phyloP scores from a whole-genome alignment of 2,797 vertebrate species.

The Siniperca scherzeri region DNA sequence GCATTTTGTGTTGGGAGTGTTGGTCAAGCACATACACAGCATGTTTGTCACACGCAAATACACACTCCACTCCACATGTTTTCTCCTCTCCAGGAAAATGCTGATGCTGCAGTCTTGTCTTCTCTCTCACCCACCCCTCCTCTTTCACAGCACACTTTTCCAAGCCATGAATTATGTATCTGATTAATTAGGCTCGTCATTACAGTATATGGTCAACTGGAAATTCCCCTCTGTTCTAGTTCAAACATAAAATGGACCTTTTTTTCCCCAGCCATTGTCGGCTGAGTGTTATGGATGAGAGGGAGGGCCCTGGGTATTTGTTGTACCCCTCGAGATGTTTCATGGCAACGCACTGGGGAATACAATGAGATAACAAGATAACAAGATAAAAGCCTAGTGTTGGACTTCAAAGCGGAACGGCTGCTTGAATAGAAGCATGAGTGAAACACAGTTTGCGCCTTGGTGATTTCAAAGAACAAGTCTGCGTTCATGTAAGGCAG shows the following conservation, averaged over 20 bases:
- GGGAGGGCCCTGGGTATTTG: slow-evolving; percentile 67
- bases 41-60: slow-evolving; percentile 32
- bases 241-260: slow-evolving; percentile 67
- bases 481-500: slow-evolving; percentile 23
- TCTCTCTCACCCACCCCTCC: slow-evolving; percentile 4
- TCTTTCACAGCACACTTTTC: slow-evolving; percentile 53
- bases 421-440: slow-evolving; percentile 54
- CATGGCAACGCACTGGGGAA: slow-evolving; percentile 65
- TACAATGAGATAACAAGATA: slow-evolving; percentile 81
- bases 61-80: slow-evolving; percentile 8
- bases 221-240: slow-evolving; percentile 65
- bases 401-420: slow-evolving; percentile 77
- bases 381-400: slow-evolving; percentile 81
- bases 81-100: slow-evolving; percentile 51
- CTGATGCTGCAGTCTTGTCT: slow-evolving; percentile 65
- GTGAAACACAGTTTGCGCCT: slow-evolving; percentile 41
- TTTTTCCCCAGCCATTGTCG: slow-evolving; percentile 46
- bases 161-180: slow-evolving; percentile 78
- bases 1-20: slow-evolving; percentile 1
- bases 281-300: slow-evolving; percentile 69
- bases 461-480: slow-evolving; percentile 52
- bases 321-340: slow-evolving; percentile 67
- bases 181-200: slow-evolving; percentile 80
- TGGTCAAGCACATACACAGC: slow-evolving; percentile 5
- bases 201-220: slow-evolving; percentile 70